These are phyloP conservation scores for Coregonus clupeaformis DNA, from an alignment of 2,113 vertebrate species.

Conservation along the genomic window DNA sequence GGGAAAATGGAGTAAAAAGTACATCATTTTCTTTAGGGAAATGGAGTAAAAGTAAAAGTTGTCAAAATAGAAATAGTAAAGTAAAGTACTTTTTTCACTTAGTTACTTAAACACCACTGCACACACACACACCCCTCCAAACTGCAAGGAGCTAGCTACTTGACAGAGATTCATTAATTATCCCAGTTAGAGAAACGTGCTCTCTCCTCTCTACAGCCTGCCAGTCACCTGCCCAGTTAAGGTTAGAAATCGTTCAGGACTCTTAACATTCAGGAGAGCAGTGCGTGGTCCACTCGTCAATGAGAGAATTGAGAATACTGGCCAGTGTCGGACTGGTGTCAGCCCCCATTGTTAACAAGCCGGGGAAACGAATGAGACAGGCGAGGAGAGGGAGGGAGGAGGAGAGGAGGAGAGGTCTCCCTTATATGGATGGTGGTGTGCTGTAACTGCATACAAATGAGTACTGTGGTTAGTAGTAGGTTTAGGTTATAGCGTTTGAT, in stretches of 20 bases:
- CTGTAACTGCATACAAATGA: too few species aligned
- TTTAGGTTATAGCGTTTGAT: too few species aligned
- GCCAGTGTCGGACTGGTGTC: slow-evolving; percentile 46
- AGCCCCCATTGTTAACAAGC: slow-evolving; percentile 50
- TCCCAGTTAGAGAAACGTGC: slow-evolving; percentile 23
- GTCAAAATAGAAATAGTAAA: too few species aligned
- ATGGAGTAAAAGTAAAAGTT: too few species aligned
- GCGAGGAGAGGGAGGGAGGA: slow-evolving; percentile 5
- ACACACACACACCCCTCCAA: slow-evolving; percentile 9
- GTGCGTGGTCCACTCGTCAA: slow-evolving; percentile 44
- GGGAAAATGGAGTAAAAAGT: too few species aligned
- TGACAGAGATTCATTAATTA: slow-evolving; percentile 71
- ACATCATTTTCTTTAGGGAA: too few species aligned
- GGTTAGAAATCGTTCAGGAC: slow-evolving; percentile 56
- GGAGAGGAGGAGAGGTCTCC: neutral
- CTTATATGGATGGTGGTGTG: too few species aligned
- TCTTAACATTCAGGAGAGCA: slow-evolving; percentile 31
- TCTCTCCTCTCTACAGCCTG: slow-evolving; percentile 38
- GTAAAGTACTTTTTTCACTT: too few species aligned
- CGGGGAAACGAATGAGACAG: slow-evolving; percentile 23
- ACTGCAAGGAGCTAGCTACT: slow-evolving; percentile 19
- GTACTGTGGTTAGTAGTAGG: too few species aligned
- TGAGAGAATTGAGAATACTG: slow-evolving; percentile 47
- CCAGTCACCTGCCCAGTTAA: slow-evolving; percentile 61
- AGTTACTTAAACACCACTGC: too few species aligned